These are phyloP conservation scores for Campylomormyrus numenius DNA, from an alignment of 2,113 vertebrate genomes.

Conservation along the genomic window DNA sequence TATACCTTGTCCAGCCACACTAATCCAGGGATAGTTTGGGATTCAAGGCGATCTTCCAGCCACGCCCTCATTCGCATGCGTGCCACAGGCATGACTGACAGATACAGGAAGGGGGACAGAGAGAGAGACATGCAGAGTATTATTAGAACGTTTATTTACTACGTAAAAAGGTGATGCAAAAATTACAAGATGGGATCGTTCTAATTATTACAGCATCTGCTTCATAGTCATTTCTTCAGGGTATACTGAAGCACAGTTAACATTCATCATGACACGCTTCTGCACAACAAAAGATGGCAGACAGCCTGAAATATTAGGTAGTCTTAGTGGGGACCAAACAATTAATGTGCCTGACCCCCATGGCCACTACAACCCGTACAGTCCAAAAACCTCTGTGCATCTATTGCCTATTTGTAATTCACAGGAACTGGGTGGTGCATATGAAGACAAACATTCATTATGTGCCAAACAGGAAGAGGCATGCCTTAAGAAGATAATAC, in stretches of 20 bases:
- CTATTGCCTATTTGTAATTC: background rate
- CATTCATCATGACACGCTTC: background rate
- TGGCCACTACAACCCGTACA: background rate
- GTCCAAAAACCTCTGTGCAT: background rate
- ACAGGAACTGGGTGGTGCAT: background rate
- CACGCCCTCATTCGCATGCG: conserved; percentile 94
- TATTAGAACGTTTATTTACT: background rate
- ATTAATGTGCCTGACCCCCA: background rate
- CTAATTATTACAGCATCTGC: background rate
- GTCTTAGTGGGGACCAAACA: background rate
- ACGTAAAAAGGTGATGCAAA: background rate
- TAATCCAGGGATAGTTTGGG: conserved; percentile 71
- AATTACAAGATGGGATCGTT: background rate
- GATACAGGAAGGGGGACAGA: background rate
- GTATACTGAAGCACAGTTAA: background rate
- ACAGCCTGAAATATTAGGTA: background rate
- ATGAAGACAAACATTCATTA: background rate
- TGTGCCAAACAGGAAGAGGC: background rate
- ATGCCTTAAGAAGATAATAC: background rate
- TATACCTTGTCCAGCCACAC: conserved; percentile 83
- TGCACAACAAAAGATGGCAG: background rate
- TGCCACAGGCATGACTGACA: conserved; percentile 75
- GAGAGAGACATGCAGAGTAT: background rate
- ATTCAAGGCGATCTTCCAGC: conserved; percentile 82
- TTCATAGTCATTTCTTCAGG: background rate